phyloP scores from a whole-genome alignment of 1,140 invertebrate genomes.

The Eriocheir sinensis region DNA sequence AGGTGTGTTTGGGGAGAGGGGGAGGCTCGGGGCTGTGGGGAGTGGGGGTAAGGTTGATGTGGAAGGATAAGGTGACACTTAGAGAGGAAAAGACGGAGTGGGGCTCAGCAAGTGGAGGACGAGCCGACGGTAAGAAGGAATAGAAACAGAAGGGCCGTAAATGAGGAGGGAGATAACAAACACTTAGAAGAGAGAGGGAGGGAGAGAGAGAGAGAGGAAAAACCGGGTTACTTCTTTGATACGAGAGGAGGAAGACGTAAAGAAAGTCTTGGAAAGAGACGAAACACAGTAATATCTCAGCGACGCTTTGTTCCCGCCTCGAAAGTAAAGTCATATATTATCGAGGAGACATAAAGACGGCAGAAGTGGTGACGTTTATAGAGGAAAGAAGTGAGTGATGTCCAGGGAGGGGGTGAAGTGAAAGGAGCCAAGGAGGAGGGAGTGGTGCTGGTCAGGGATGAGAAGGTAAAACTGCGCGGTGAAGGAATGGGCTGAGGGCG shows the following conservation, averaged over 20 bases:
- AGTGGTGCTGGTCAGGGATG: not conserved
- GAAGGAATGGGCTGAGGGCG: not conserved
- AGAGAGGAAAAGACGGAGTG: not conserved
- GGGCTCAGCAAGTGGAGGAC: not conserved
- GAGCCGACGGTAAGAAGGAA: not conserved
- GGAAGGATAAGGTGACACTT: not conserved
- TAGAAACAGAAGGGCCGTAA: not conserved
- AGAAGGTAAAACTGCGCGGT: not conserved
- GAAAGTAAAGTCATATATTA: no score
- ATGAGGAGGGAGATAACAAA: not conserved
- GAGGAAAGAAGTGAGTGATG: not conserved
- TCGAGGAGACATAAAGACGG: not conserved
- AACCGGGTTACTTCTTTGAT: no score
- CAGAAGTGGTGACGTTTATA: not conserved
- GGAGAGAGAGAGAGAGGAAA: not conserved
- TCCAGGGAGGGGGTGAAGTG: not conserved
- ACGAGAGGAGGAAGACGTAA: not conserved
- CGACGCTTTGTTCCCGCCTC: no score
- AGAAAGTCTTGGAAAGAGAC: not conserved
- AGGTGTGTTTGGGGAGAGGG: not conserved
- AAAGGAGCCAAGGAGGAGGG: not conserved
- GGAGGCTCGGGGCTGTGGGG: not conserved
- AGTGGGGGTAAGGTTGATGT: not conserved
- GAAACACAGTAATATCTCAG: no score
- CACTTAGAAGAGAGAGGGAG: not conserved